Conservation (phyloP, 2,113 vertebrate genomes). For the Symphodus melops region DNA sequence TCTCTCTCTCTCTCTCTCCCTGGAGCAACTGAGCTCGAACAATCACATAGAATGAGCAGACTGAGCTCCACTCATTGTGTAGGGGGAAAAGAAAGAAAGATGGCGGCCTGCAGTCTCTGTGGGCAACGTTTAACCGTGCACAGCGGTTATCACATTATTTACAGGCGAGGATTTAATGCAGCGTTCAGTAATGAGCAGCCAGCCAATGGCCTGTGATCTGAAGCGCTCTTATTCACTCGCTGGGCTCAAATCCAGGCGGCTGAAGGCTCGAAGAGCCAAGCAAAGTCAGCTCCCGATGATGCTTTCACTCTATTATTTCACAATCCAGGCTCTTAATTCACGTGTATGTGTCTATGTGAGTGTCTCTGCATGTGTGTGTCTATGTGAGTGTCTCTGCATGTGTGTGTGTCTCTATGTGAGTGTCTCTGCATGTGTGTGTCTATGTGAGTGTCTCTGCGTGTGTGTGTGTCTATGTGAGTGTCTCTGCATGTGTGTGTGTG, state of each 20-base stretch:
- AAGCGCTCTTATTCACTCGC: conserved; percentile 44
- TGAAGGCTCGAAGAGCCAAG: conserved; percentile 25
- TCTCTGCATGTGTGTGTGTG: too few relatives aligned
- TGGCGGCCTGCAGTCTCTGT: conserved; percentile 28
- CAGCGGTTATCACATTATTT: conserved; percentile 62
- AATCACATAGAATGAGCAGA: conserved; percentile 45
- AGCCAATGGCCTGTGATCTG: conserved; percentile 50
- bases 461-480: too few relatives aligned
- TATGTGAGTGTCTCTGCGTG: too few relatives aligned
- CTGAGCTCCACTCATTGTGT: conserved; percentile 5
- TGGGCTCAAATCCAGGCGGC: conserved; percentile 44
- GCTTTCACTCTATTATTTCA: conserved; percentile 1
- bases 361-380: too few relatives aligned
- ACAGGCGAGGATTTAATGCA: conserved; percentile 55
- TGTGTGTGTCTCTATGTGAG: too few relatives aligned
- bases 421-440: too few relatives aligned
- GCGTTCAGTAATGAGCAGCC: conserved; percentile 52
- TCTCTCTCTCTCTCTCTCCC: background rate
- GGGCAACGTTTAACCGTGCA: conserved; percentile 22
- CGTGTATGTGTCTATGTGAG: too few relatives aligned
- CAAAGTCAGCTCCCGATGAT: conserved; percentile 13
- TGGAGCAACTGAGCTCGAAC: conserved; percentile 50
- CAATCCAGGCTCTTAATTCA: background rate
- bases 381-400: too few relatives aligned
- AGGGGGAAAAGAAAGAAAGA: conserved; percentile 15